These are phyloP conservation scores for Andrena cerasifolii DNA, from an alignment of 1,140 invertebrate genomes.

Conservation along the genomic window DNA sequence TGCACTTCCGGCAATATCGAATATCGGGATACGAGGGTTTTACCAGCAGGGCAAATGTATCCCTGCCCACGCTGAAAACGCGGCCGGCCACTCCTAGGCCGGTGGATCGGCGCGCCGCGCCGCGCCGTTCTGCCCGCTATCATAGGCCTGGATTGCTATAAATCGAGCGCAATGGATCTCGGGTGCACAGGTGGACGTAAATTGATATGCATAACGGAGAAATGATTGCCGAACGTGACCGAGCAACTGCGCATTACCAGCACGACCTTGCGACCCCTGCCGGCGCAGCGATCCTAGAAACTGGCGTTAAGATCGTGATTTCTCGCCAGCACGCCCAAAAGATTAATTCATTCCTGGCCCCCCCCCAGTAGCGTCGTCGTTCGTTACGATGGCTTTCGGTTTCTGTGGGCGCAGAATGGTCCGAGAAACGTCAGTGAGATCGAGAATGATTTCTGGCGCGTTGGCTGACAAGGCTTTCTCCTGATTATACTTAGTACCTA, in stretches of 20 bases:
- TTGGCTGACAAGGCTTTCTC: no score
- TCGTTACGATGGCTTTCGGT: neutral
- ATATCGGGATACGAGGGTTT: conserved; percentile 16
- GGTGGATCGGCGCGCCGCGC: no score
- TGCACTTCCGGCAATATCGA: conserved; percentile 27
- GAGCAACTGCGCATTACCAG: conserved; percentile 34
- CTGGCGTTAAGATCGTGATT: conserved; percentile 20
- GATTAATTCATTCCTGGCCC: conserved; percentile 1
- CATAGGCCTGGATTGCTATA: conserved; percentile 44
- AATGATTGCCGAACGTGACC: conserved; percentile 61
- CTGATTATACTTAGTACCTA: no score
- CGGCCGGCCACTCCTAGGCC: conserved; percentile 1
- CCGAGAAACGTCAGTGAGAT: neutral
- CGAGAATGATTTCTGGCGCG: no score
- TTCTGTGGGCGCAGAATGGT: neutral
- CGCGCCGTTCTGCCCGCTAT: neutral
- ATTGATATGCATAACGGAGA: conserved; percentile 66
- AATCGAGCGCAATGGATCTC: conserved; percentile 54
- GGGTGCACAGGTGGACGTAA: conserved; percentile 60
- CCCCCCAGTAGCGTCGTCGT: neutral
- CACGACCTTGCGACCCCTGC: conserved; percentile 22
- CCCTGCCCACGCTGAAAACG: conserved; percentile 9
- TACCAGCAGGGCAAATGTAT: conserved; percentile 7
- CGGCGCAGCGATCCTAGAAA: neutral
- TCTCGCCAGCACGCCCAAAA: no score